Conservation (phyloP, 1,140 invertebrate species). For the Diprion similis region DNA sequence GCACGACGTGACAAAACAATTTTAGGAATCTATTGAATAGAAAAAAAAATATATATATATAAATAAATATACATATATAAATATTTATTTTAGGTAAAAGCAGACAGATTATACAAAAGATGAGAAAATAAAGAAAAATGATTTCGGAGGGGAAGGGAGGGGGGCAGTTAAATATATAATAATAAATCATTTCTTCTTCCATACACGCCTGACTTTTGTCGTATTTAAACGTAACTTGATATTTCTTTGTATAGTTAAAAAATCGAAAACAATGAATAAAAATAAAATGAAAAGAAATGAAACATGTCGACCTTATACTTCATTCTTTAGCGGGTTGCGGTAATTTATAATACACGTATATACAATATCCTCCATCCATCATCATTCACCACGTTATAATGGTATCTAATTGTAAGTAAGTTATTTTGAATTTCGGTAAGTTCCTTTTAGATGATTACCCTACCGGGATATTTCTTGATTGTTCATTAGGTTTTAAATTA, state of each 20-base stretch:
- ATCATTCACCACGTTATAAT: background rate
- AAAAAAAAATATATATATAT: conserved; percentile 35
- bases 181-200: conserved; percentile 23
- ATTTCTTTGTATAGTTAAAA: conserved; percentile 16
- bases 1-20: background rate
- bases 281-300: background rate
- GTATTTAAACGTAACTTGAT: conserved; percentile 6
- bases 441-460: background rate
- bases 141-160: conserved; percentile 28
- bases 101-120: conserved; percentile 24
- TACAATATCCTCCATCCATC: background rate
- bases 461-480: no score
- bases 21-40: conserved; percentile 22
- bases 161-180: no score
- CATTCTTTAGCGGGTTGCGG: background rate
- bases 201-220: background rate
- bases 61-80: conserved; percentile 30
- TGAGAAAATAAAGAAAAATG: conserved; percentile 30
- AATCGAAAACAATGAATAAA: conserved; percentile 2
- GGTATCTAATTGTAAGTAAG: background rate
- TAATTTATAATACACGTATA: background rate
- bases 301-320: background rate
- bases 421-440: background rate
- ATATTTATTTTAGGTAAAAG: conserved; percentile 52
- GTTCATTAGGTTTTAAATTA: no score